A percentile compares a stretch with the other conserved stretches of the same genome.
Evolutionary conservation across 2,888 invertebrate species (phyloP).

Genomic region (Cryptocephalus primarius): DNA sequence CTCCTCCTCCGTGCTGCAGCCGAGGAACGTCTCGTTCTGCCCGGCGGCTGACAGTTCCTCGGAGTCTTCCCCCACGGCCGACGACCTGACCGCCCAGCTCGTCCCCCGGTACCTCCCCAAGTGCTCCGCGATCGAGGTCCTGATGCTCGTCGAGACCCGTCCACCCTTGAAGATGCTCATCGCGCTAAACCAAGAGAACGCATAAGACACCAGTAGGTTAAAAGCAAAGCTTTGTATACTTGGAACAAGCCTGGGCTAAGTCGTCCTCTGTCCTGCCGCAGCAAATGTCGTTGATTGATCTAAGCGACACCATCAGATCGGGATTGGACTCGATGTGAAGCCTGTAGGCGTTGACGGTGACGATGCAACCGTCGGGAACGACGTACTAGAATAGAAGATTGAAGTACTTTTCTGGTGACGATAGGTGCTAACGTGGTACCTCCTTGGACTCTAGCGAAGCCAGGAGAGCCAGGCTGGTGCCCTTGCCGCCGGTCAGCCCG

Average conservation of each 20-base stretch:
- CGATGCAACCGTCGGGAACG: slow-evolving; percentile 61
- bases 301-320: slow-evolving; percentile 39
- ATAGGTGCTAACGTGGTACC: slow-evolving; percentile 28
- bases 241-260: slow-evolving; percentile 43
- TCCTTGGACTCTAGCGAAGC: slow-evolving; percentile 35
- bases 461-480: slow-evolving; percentile 60
- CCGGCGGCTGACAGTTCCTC: slow-evolving; percentile 73
- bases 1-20: slow-evolving; percentile 45
- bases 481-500: slow-evolving; percentile 65
- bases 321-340: slow-evolving; percentile 43
- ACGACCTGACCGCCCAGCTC: slow-evolving; percentile 55
- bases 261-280: slow-evolving; percentile 39
- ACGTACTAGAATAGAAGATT: slow-evolving; percentile 32
- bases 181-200: slow-evolving; percentile 31
- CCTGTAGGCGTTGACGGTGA: slow-evolving; percentile 53
- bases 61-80: slow-evolving; percentile 68
- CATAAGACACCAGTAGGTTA: neutral
- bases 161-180: slow-evolving; percentile 33
- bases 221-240: slow-evolving; percentile 25
- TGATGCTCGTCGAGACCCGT: slow-evolving; percentile 28
- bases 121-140: slow-evolving; percentile 20
- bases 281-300: slow-evolving; percentile 42
- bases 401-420: neutral
- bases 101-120: slow-evolving; percentile 6
- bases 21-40: slow-evolving; percentile 70